Percentiles rank a stretch among this genome's conserved stretches.
Evolutionary conservation across 2,797 vertebrate genomes (phyloP).

Genomic region (Schizothorax lantsangensis): DNA sequence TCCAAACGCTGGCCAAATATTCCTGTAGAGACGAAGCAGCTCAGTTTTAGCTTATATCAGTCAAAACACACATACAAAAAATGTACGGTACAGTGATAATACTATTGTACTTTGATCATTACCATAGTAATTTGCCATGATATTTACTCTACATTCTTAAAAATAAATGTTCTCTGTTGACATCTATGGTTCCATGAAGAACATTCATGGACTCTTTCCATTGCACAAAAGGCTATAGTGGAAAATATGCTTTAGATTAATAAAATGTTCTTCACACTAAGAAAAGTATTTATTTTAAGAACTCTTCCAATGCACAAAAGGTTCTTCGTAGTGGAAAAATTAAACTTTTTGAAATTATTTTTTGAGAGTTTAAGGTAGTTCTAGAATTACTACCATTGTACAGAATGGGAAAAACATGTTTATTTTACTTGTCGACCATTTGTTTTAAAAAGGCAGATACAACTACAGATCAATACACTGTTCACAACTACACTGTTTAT

Average conservation of each 20-base stretch:
- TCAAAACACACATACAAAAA: background rate
- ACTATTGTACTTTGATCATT: background rate
- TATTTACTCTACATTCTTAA: background rate
- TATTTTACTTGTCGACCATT: too few species aligned
- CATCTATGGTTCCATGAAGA: background rate
- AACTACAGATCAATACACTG: too few species aligned
- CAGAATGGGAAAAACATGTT: too few species aligned
- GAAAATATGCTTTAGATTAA: background rate
- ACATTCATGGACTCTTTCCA: background rate
- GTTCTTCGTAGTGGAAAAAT: too few species aligned
- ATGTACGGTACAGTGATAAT: background rate
- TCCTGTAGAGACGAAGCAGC: slow-evolving; percentile 73
- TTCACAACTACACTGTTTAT: too few species aligned
- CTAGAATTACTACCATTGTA: too few species aligned
- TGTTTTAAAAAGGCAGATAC: too few species aligned
- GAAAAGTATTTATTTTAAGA: background rate
- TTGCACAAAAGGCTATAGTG: background rate
- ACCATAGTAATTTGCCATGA: background rate
- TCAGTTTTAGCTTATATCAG: background rate
- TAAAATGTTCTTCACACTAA: background rate
- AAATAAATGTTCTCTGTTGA: background rate
- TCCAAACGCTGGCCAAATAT: slow-evolving; percentile 94
- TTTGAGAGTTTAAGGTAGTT: too few species aligned
- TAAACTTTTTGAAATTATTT: too few species aligned
- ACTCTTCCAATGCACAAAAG: too few species aligned